These are phyloP conservation scores for Acanthosoma haemorrhoidale DNA, from an alignment of 2,888 invertebrate species.

Conservation along the genomic window DNA sequence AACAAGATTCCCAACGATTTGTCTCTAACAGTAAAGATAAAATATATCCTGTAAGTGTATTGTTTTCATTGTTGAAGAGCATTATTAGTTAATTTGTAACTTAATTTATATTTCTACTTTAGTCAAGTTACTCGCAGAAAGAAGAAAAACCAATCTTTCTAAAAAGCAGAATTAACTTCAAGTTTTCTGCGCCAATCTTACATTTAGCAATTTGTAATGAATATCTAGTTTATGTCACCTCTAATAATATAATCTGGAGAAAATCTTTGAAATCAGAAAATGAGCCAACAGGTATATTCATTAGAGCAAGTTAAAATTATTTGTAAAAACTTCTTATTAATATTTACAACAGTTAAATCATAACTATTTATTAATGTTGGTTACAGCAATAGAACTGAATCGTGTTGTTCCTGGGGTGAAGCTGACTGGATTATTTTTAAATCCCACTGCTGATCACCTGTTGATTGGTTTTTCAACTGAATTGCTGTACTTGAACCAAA, in stretches of 20 bases:
- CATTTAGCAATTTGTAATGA: constrained; percentile 78
- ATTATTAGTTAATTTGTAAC: neutral
- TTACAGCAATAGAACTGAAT: constrained; percentile 66
- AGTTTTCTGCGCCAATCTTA: constrained; percentile 70
- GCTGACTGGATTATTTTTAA: constrained; percentile 67
- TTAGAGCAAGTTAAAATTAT: constrained; percentile 39
- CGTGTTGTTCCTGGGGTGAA: constrained; percentile 58
- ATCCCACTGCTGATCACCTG: constrained; percentile 81
- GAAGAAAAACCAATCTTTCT: constrained; percentile 81
- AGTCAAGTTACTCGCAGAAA: constrained; percentile 45
- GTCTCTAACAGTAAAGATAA: constrained; percentile 22
- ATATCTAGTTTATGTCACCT: constrained; percentile 76
- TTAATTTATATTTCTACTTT: neutral
- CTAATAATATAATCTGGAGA: constrained; percentile 71
- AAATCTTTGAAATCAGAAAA: constrained; percentile 76
- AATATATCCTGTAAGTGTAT: constrained; percentile 20
- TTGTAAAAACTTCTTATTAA: neutral
- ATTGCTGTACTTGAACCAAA: constrained; percentile 72
- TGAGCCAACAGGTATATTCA: constrained; percentile 75
- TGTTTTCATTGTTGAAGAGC: neutral
- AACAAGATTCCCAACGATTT: constrained; percentile 60
- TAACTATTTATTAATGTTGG: constrained; percentile 33
- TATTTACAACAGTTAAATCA: neutral
- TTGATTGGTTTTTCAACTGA: constrained; percentile 73
- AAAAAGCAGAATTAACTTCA: constrained; percentile 74